A percentile compares a stretch with the other conserved stretches of the same genome.
Conservation (phyloP, 2,888 invertebrate species). For the Patella depressa region DNA sequence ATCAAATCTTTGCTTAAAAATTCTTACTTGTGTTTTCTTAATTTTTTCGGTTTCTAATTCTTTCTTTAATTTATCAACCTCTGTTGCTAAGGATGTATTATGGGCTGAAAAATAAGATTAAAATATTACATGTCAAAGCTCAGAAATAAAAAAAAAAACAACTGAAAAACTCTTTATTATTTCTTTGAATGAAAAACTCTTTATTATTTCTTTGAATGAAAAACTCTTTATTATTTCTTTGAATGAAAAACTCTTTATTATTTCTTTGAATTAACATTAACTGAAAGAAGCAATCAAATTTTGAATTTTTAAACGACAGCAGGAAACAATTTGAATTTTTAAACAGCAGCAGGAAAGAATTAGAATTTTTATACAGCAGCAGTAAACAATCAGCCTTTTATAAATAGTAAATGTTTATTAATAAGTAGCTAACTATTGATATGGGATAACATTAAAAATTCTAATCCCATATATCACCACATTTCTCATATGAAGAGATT, state of each 20-base stretch:
- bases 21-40: conserved; percentile 66
- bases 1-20: too few relatives aligned
- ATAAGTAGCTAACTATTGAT: too few relatives aligned
- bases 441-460: background rate
- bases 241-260: too few relatives aligned
- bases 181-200: background rate
- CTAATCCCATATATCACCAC: background rate
- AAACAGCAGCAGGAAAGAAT: too few relatives aligned
- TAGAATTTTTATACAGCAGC: too few relatives aligned
- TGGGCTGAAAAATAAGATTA: background rate
- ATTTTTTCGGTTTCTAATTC: conserved; percentile 63
- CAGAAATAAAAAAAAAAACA: background rate
- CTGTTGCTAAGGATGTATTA: conserved; percentile 27
- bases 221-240: too few relatives aligned
- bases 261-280: background rate
- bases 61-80: conserved; percentile 62
- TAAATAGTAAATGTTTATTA: too few relatives aligned
- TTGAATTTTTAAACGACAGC: too few relatives aligned
- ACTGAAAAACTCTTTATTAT: too few relatives aligned
- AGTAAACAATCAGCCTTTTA: too few relatives aligned
- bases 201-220: background rate
- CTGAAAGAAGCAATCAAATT: background rate
- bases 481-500: background rate
- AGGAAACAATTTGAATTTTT: too few relatives aligned
- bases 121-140: background rate